Conservation (phyloP, 2,113 vertebrate genomes). For the Cairina moschata region DNA sequence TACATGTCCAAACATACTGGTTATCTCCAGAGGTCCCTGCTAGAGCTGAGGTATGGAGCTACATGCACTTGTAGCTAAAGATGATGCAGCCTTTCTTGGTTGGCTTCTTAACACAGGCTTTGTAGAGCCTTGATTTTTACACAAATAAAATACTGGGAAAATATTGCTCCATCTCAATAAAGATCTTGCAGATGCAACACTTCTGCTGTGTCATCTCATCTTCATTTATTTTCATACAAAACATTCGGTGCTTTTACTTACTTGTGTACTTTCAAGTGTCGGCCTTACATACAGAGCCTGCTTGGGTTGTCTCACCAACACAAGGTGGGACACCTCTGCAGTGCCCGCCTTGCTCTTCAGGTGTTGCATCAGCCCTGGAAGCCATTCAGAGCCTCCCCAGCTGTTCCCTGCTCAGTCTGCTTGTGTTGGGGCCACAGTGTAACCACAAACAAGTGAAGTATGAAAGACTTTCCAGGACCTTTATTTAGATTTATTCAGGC, state of each 20-base stretch:
- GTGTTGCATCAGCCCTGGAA: constrained; percentile 16
- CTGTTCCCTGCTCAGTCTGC: background rate
- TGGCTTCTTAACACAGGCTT: background rate
- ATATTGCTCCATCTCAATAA: background rate
- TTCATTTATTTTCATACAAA: background rate
- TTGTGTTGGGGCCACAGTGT: constrained; percentile 7
- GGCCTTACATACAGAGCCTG: background rate
- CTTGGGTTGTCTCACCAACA: background rate
- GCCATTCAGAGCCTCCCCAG: background rate
- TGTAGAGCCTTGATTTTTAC: background rate
- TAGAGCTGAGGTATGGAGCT: background rate
- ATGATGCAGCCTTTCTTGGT: background rate
- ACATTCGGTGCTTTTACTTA: background rate
- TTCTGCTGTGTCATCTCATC: background rate
- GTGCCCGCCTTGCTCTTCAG: background rate
- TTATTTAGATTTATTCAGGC: constrained; percentile 22
- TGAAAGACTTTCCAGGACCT: constrained; percentile 12
- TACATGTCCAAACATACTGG: background rate
- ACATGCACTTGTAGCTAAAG: background rate
- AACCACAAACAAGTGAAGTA: constrained; percentile 23
- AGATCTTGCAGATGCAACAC: background rate
- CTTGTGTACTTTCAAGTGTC: background rate
- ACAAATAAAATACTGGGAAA: background rate
- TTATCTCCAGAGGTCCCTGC: background rate
- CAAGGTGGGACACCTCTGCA: background rate